Base-by-base conservation (phyloP, 2,888 invertebrate species). In the Torymus auratus region DNA sequence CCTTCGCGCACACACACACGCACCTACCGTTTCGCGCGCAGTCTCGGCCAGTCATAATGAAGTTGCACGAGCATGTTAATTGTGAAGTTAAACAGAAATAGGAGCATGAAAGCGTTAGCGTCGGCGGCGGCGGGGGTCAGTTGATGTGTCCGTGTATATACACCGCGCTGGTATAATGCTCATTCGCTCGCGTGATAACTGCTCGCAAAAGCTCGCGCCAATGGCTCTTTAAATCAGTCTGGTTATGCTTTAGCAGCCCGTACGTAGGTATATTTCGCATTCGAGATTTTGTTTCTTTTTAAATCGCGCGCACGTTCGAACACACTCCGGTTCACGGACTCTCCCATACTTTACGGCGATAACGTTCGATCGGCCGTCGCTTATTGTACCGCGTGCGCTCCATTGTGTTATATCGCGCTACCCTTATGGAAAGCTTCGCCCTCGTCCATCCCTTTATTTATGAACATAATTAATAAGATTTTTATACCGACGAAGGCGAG, bases 1-100 rank as follows among this genome's bases (percentile, higher is more conserved):
- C 67, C 69, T 60, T 68, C 62, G 41, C 41, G 7, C 41, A 41
- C 7, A 41, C 7, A 41, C 41, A 41, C 41, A 41, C 5, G 7
- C 41, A 41, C 41, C 70, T 70, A 77, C 77, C 64, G 77, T 70
- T 77, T 58, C 20, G 64, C 41, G 41, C 41, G 41, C 70, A 58
- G 41, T 69, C 52, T 53, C 61, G 23, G 80, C 82, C 82, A 83
- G 83, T 83, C 85, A 85, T 87, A 88, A 87, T 85, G 86, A 87
- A 88, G 87, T 88, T 84, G 86, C 87, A 85, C 83, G 85, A 83
- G 85, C 85, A 86, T 85, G 88, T 88, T 88, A 88, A 88, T 88
- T 88, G 86, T 85, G 84, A 88, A 85, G 87, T 88, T 88, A 88
- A 88, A 88, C 87, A 88, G 86, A 85, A 86, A 86, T 86, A 86